Percentiles rank a stretch among this genome's conserved stretches.
Evolutionary conservation across 2,113 vertebrate genomes (phyloP).

Genomic region (Heterocephalus glaber): DNA sequence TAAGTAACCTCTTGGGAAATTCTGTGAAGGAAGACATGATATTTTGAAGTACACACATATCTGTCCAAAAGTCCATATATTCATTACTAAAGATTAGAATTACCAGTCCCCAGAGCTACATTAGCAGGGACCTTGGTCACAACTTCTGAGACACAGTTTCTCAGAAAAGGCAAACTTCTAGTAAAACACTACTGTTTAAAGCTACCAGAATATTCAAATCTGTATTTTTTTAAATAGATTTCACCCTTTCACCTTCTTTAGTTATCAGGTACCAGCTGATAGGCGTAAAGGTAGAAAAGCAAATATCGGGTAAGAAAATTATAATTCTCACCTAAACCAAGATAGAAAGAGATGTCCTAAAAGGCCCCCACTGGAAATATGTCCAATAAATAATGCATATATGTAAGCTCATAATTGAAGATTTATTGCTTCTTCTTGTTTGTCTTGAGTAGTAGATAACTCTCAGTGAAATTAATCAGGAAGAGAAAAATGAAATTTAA

Average conservation of each 20-base stretch:
- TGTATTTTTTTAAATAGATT: background rate
- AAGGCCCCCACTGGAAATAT: background rate
- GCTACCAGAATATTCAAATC: background rate
- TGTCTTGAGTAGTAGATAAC: background rate
- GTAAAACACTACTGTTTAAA: background rate
- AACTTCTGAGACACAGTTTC: background rate
- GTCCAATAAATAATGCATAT: background rate
- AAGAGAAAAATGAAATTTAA: background rate
- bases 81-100: background rate
- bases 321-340: background rate
- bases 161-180: background rate
- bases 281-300: background rate
- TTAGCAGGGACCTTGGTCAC: background rate
- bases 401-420: background rate
- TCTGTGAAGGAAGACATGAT: background rate
- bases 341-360: background rate
- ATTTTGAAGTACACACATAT: background rate
- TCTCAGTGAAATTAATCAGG: background rate
- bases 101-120: background rate
- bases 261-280: background rate
- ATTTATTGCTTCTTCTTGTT: background rate
- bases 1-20: background rate
- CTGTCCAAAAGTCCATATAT: background rate
- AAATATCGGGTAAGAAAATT: background rate
- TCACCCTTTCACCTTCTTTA: background rate